Base-by-base conservation (phyloP, 2,888 invertebrate species). In the Nephrocerus scutellatus region DNA sequence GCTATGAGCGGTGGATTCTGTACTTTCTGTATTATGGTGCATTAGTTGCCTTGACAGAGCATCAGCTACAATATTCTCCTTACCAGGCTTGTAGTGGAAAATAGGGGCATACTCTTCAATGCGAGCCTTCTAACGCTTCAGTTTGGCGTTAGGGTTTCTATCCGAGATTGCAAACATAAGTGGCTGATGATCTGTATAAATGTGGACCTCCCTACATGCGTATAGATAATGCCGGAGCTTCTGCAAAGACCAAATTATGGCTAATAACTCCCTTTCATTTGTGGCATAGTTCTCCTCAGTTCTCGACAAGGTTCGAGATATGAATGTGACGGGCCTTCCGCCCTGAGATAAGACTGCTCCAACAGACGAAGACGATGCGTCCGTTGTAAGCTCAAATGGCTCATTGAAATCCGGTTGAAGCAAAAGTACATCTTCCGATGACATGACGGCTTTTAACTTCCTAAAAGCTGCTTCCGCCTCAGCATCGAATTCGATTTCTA, bases 141-240 rank as follows among this genome's bases (percentile, higher is more conserved):
- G 33, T 39, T 48, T 48, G 19, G 34, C 26, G 30, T 47, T 48
- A 21, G 44, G 40, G 36, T 47, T 47, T 43, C 38, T 38, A 35
- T 44, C 43, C 36, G 50, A 43, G 30, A 47, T 42, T 18, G 48
- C 36, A 41, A 44, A 46, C 16, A 35, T 39, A 13, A 48, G 46
- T 15, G 51, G 55, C 39, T 51, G 45, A 30, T 50, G 44, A 29
- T 48, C 48, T 1, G 43, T 37, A 30, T 30, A 48, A 23, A 43
- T 45, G 21, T 43, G 41, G 8, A 46, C 41, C 21, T 46, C 16
- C n/a, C 28, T 52, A 20, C 49, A 49, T 3, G 62, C 62, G 20
- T 60, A 63, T 5, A 66, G 18, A 29, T 62, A 63, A 7, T 60
- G 60, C 13, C 61, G 36, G 19, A 65, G 60, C 25, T 57, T 55